phyloP scores from a whole-genome alignment of 2,113 vertebrate genomes.

The Nettapus auritus region DNA sequence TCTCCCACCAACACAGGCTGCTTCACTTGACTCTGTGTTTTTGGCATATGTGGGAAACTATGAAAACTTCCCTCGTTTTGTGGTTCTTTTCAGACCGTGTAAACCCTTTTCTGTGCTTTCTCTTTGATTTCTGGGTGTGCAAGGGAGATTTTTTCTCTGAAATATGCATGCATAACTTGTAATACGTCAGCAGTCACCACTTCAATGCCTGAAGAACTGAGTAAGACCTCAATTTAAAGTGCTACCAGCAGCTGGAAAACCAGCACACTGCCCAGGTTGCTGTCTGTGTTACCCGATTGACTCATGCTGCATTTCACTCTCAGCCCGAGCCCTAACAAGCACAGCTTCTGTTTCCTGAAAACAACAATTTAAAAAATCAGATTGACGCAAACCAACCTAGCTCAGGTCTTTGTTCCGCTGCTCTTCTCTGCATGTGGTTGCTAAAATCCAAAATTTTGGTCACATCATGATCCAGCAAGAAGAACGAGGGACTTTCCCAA shows the following conservation, averaged over 20 bases:
- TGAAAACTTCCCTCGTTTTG: neutral
- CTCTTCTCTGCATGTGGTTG: neutral
- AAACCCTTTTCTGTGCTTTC: neutral
- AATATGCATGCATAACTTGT: neutral
- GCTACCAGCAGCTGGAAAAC: slow-evolving; percentile 22
- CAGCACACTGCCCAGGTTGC: neutral
- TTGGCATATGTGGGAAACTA: neutral
- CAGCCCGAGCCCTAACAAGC: neutral
- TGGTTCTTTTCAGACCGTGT: neutral
- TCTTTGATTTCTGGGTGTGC: neutral
- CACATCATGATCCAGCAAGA: neutral
- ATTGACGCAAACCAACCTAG: neutral
- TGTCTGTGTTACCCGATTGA: neutral
- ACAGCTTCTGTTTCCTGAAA: neutral
- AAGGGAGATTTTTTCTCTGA: neutral
- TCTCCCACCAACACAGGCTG: neutral
- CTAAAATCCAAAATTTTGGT: neutral
- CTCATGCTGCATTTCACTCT: neutral
- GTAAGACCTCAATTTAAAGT: slow-evolving; percentile 15
- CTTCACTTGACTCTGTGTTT: neutral
- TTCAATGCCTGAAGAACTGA: neutral
- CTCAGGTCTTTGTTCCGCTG: neutral
- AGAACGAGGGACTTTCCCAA: neutral
- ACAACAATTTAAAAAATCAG: neutral
- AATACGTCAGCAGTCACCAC: neutral